Conservation (phyloP, 2,113 vertebrate species). For the Embiotoca jacksoni region DNA sequence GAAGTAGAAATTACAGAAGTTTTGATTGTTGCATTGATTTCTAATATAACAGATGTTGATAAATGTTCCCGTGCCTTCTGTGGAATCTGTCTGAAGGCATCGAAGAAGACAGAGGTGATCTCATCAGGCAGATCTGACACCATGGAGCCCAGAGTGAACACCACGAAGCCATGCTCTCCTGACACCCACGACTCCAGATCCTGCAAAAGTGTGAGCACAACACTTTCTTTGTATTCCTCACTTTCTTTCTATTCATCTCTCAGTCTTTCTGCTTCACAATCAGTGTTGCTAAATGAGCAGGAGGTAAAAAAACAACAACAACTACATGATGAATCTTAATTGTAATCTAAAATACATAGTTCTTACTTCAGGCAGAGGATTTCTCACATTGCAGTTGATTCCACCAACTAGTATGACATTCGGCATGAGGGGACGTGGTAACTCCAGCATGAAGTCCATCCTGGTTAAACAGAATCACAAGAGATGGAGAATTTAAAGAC, state of each 20-base stretch:
- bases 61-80: conserved; percentile 86
- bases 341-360: not conserved
- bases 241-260: not conserved
- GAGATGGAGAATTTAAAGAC: not conserved
- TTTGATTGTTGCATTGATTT: too few species aligned
- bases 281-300: not conserved
- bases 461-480: conserved; percentile 42
- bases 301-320: too few species aligned
- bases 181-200: conserved; percentile 92
- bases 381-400: conserved; percentile 80
- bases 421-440: conserved; percentile 89
- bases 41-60: too few species aligned
- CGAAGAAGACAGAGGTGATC: conserved; percentile 85
- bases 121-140: conserved; percentile 88
- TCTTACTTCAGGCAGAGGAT: conserved; percentile 75
- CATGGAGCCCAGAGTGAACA: conserved; percentile 93
- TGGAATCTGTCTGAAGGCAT: conserved; percentile 90
- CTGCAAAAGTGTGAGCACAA: conserved; percentile 75
- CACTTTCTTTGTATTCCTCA: not conserved
- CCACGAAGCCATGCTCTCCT: conserved; percentile 91
- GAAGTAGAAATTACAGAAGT: not conserved
- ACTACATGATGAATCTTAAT: too few species aligned
- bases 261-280: not conserved
- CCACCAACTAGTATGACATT: conserved; percentile 89
- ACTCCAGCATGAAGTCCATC: conserved; percentile 87